These are phyloP conservation scores for Crossocerus cetratus DNA, from an alignment of 2,888 invertebrate genomes.

Conservation along the genomic window DNA sequence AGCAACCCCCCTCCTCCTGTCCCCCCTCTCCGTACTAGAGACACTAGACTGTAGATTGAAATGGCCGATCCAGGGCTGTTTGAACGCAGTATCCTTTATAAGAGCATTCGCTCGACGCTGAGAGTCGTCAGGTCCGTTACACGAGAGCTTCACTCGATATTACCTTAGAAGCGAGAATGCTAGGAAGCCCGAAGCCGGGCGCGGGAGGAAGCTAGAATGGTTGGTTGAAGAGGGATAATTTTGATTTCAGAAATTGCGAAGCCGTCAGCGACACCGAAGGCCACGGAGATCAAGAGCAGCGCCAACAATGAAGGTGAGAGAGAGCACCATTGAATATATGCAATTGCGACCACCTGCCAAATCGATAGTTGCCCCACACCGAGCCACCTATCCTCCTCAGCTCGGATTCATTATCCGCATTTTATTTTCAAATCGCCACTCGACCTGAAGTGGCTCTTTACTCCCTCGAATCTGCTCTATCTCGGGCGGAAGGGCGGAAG, in stretches of 20 bases:
- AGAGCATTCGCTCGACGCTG: too few relatives aligned
- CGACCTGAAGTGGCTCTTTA: conserved; percentile 12
- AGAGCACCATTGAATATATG: conserved; percentile 44
- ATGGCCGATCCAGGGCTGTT: too few relatives aligned
- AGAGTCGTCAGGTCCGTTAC: too few relatives aligned
- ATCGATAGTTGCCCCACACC: conserved; percentile 44
- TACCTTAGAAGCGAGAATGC: background rate
- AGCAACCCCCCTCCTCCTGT: too few relatives aligned
- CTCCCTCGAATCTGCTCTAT: background rate
- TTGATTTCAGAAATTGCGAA: conserved; percentile 88
- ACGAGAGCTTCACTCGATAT: background rate
- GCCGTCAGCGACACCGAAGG: conserved; percentile 90
- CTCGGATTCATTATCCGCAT: conserved; percentile 40
- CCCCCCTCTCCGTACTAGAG: too few relatives aligned
- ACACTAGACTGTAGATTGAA: too few relatives aligned
- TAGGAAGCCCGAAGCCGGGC: background rate
- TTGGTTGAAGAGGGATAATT: conserved; percentile 49
- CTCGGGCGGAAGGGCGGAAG: background rate
- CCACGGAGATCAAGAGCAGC: conserved; percentile 88
- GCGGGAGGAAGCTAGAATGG: too few relatives aligned
- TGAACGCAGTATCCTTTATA: too few relatives aligned
- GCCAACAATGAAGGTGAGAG: conserved; percentile 88
- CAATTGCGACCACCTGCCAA: conserved; percentile 19
- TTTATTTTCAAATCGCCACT: conserved; percentile 37
- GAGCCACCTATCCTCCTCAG: conserved; percentile 30